Base-by-base conservation (phyloP, 1,140 invertebrate genomes). In the Radopholus similis region DNA sequence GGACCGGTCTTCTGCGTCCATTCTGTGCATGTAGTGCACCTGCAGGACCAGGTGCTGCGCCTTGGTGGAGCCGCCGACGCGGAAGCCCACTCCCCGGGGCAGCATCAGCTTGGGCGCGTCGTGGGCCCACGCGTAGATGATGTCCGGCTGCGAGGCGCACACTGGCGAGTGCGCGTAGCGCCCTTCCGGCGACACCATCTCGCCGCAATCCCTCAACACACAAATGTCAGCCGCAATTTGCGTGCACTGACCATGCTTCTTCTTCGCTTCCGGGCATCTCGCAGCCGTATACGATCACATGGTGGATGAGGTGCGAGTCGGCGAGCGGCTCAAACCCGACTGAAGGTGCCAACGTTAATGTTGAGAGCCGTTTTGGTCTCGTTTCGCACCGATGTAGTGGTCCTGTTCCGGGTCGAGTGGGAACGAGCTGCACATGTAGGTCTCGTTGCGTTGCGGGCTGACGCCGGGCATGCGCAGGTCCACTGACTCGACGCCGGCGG, bases 201-300 rank as follows among this genome's bases (percentile, higher is more conserved):
- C 92, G 4, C 92, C 92, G 82, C 93, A 96, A 84, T 92, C 89
- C 90, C 89, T 90, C 71, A 66, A 74, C 73, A 3, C 23, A 13
- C 26, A 32, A 74, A 21, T 42, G 28, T 21, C 6, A 40, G 13
- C 38, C 35, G n/a, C 34, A 28, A 40, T 28, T 37, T 8, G 44
- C 18, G 15, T 23, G 15, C 18, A 77, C 85, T 85, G 84, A 90
- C 91, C 93, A 97, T 44, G 90, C 89, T 44, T 86, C 83, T 71
- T 90, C 87, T 59, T 87, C 84, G 40, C 87, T 88, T 38, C 93
- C 93, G 4, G 94, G 93, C 30, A 23, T 86, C 64, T 81, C 75
- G 76, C 95, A 98, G 11, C 94, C 95, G 84, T 95, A 97, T 0
- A 98, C 83, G 64, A 97, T 85, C 87, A 97, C 96, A 83, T 98